Evolutionary conservation across 2,888 invertebrate species (phyloP).

Genomic region (Parnassius smintheus): DNA sequence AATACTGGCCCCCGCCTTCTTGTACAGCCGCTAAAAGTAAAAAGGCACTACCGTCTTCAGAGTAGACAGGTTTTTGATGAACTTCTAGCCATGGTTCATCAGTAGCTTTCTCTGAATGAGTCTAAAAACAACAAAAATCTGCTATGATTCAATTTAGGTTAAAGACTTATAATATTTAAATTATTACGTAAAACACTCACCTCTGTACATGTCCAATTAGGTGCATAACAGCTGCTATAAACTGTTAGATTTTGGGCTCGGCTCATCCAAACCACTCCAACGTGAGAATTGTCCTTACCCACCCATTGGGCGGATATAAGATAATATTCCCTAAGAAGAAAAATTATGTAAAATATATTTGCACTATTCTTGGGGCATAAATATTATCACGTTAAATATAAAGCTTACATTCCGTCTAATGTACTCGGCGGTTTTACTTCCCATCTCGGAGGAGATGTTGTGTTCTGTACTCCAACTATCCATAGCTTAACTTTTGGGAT

Average conservation of each 20-base stretch:
- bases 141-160: background rate
- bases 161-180: no score
- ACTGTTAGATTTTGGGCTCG: constrained; percentile 95
- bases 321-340: constrained; percentile 90
- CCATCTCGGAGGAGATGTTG: constrained; percentile 83
- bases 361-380: background rate
- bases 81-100: constrained; percentile 93
- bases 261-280: constrained; percentile 96
- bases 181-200: constrained; percentile 59
- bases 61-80: constrained; percentile 91
- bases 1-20: constrained; percentile 91
- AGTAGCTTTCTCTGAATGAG: constrained; percentile 90
- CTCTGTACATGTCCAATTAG: constrained; percentile 92
- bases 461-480: constrained; percentile 88
- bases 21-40: constrained; percentile 90
- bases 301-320: constrained; percentile 96
- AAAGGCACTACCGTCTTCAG: constrained; percentile 91
- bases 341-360: constrained; percentile 24
- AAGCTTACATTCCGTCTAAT: constrained; percentile 89
- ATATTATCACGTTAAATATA: background rate
- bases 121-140: constrained; percentile 65
- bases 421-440: constrained; percentile 87
- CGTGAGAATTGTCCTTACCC: constrained; percentile 87
- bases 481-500: constrained; percentile 93
- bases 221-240: constrained; percentile 91